Percentiles rank a stretch among this genome's conserved stretches.
These are phyloP conservation scores for Meandrusa payeni DNA, from an alignment of 2,888 invertebrate species.

Conservation along the genomic window DNA sequence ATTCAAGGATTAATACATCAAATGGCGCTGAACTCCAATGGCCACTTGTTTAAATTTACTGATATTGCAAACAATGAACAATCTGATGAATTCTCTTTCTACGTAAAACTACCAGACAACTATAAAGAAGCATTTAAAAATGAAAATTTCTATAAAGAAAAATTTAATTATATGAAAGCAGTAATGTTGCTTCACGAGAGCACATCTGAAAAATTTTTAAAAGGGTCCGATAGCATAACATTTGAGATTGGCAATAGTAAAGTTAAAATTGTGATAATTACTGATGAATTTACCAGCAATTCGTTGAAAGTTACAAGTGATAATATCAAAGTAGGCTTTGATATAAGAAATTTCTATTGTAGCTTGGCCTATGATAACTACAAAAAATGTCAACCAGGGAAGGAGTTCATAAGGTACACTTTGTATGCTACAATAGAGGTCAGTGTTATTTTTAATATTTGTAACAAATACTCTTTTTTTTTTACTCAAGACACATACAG, in stretches of 20 bases:
- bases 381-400: slow-evolving; percentile 29
- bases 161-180: slow-evolving; percentile 38
- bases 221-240: slow-evolving; percentile 38
- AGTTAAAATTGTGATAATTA: slow-evolving; percentile 43
- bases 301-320: slow-evolving; percentile 44
- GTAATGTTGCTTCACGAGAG: slow-evolving; percentile 40
- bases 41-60: slow-evolving; percentile 43
- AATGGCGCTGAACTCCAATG: slow-evolving; percentile 36
- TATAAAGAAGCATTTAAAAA: slow-evolving; percentile 43
- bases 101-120: slow-evolving; percentile 48
- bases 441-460: slow-evolving; percentile 27
- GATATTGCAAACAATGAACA: slow-evolving; percentile 26
- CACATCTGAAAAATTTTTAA: slow-evolving; percentile 48
- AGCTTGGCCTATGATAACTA: slow-evolving; percentile 44
- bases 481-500: too few relatives aligned
- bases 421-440: slow-evolving; percentile 57
- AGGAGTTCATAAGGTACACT: slow-evolving; percentile 42
- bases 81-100: slow-evolving; percentile 38
- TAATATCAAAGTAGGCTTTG: slow-evolving; percentile 41
- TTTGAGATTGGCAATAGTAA: slow-evolving; percentile 44
- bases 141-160: slow-evolving; percentile 30
- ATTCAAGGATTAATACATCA: slow-evolving; percentile 43
- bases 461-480: slow-evolving; percentile 8
- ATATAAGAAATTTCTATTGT: slow-evolving; percentile 55
- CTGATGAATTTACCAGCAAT: slow-evolving; percentile 48